Conservation (phyloP, 2,113 vertebrate species). For the Perca flavescens region DNA sequence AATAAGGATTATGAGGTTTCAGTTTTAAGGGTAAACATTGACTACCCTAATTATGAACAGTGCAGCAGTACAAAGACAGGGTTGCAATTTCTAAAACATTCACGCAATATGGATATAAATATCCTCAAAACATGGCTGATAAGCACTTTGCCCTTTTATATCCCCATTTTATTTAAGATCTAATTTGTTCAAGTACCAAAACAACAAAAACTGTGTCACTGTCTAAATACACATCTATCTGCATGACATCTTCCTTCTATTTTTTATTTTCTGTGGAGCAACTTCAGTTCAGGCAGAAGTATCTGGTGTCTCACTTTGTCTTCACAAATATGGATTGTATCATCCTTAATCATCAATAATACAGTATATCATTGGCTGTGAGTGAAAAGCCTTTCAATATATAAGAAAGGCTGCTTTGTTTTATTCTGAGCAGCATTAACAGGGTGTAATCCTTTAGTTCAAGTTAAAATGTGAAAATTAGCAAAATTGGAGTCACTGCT, state of each 20-base stretch:
- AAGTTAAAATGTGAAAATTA: conserved; percentile 26
- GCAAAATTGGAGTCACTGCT: neutral
- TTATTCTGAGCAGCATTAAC: conserved; percentile 16
- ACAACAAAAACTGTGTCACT: neutral
- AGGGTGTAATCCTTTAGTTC: conserved; percentile 17
- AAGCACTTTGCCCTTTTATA: neutral
- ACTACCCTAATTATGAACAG: neutral
- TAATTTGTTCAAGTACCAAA: neutral
- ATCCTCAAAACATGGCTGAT: neutral
- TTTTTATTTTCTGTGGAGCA: conserved; percentile 5
- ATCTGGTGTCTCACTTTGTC: conserved; percentile 12
- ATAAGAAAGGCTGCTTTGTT: conserved; percentile 4
- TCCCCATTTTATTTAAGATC: neutral
- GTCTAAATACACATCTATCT: neutral
- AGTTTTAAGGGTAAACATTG: neutral
- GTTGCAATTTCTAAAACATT: neutral
- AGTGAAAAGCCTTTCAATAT: conserved; percentile 33
- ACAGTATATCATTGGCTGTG: conserved; percentile 21
- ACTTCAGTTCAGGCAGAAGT: neutral
- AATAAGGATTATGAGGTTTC: conserved; percentile 9
- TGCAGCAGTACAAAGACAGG: neutral
- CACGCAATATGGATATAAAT: neutral
- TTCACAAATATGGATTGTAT: conserved; percentile 40
- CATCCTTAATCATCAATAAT: conserved; percentile 61
- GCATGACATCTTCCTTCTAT: neutral